These are phyloP conservation scores for Hippopotamus amphibius DNA, from an alignment of 2,113 vertebrate genomes.

Conservation along the genomic window DNA sequence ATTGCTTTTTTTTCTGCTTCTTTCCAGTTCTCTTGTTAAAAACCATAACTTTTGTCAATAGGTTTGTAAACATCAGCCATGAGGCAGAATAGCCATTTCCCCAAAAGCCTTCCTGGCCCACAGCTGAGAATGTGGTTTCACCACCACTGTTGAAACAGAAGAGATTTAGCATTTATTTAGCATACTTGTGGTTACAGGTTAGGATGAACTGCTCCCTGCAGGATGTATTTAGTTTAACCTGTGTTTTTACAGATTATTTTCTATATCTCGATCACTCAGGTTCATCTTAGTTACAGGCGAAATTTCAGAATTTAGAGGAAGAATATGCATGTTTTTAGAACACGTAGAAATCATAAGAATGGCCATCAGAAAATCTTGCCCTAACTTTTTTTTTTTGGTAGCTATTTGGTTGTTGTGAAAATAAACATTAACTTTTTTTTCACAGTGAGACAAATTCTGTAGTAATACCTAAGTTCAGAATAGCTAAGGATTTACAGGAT, in stretches of 20 bases:
- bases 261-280: constrained; percentile 18
- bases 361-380: not conserved
- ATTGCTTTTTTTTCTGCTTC: not conserved
- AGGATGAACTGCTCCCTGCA: not conserved
- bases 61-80: not conserved
- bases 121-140: not conserved
- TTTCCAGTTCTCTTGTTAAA: not conserved
- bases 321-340: not conserved
- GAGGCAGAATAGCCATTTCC: not conserved
- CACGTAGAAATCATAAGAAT: not conserved
- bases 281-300: constrained; percentile 23
- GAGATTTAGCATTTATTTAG: not conserved
- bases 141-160: not conserved
- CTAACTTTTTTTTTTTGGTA: not conserved
- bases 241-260: constrained; percentile 10
- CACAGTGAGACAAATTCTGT: not conserved
- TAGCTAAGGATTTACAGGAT: not conserved
- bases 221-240: constrained; percentile 38
- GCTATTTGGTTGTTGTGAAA: not conserved
- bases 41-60: not conserved
- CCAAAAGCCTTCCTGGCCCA: not conserved
- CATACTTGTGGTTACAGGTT: not conserved
- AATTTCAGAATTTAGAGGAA: constrained; percentile 13
- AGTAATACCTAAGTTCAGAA: not conserved
- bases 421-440: not conserved